Evolutionary conservation across 2,888 invertebrate species (phyloP), one percentile per base, ranked within the genome.

Genomic region (Icerya purchasi): DNA sequence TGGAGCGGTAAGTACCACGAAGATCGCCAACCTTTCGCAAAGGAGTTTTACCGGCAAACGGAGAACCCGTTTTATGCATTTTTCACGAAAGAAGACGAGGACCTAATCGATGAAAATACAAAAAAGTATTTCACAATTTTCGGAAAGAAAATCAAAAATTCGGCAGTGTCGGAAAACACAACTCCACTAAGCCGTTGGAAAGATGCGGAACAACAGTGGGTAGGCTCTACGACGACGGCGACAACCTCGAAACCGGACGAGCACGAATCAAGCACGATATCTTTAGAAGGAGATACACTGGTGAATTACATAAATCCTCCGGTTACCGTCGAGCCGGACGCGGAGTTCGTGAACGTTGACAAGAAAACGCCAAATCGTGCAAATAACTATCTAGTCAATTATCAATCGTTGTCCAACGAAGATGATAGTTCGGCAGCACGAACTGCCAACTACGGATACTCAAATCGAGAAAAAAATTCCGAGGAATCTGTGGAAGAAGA

Each of bases 91-190:
- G 82, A 82, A 63, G 76, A 78, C 68, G 76, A 82, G 67, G 76
- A 77, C 60, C 77, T 79, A 63, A 74, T 83, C 62, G 83, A 84
- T 66, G 83, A 84, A 66, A 82, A 81, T 59, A 83, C 84, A 2
- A 81, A 80, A 68, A 82, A 83, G 66, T 83, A 83, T 60, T 84
- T 83, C 67, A 83, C 82, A 24, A 77, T 81, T 65, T 84, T 84
- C 68, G 85, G 82, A 1, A 81, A 80, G 70, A 85, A 82, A 70
- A 69, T 82, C 25, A 65, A 66, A 56, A 36, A 36, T 20, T n/a
- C 54, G 22, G 2, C 18, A 5, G 3, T 18, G 18, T 21, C 21
- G 18, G 22, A 23, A 21, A 20, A 54, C 22, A 14, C 2, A 21
- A 3, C 20, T 54, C 22, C 19, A 18, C 22, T 18, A 18, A 22